These are phyloP conservation scores for Boulengerochromis microlepis DNA, from an alignment of 2,113 vertebrate genomes.

Conservation along the genomic window DNA sequence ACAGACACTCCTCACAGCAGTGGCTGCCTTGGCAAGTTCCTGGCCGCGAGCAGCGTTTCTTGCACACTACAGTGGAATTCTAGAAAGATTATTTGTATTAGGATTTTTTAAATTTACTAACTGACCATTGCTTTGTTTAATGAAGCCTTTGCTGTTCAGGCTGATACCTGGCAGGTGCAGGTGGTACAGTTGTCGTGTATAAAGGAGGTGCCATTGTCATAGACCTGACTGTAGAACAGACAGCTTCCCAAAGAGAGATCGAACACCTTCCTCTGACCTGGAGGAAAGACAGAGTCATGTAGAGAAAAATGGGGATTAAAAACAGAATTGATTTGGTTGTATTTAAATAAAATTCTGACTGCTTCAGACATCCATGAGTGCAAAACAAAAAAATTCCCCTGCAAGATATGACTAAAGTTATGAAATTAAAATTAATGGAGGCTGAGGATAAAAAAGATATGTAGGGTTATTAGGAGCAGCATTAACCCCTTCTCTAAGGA, in stretches of 20 bases:
- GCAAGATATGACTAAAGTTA: neutral
- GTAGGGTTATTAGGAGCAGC: neutral
- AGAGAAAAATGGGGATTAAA: neutral
- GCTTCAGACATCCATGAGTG: neutral
- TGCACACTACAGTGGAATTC: conserved; percentile 93
- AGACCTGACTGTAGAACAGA: conserved; percentile 91
- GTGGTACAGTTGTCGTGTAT: conserved; percentile 86
- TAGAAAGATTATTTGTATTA: conserved; percentile 20
- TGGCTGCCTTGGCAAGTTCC: conserved; percentile 72
- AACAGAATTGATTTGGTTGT: neutral
- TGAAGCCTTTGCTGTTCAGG: neutral
- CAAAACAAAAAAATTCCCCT: neutral
- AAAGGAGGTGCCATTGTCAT: conserved; percentile 86
- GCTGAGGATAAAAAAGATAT: neutral
- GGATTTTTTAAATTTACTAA: neutral
- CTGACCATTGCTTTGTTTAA: neutral
- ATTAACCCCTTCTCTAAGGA: neutral
- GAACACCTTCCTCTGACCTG: conserved; percentile 97
- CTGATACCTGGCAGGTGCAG: conserved; percentile 84
- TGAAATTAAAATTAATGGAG: neutral
- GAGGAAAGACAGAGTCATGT: neutral
- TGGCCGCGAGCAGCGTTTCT: conserved; percentile 76
- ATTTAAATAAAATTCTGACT: neutral
- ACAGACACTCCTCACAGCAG: conserved; percentile 88
- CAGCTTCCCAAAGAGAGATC: conserved; percentile 92